These are phyloP conservation scores for Ceratina australensis DNA, from an alignment of 1,140 invertebrate genomes.

Conservation along the genomic window DNA sequence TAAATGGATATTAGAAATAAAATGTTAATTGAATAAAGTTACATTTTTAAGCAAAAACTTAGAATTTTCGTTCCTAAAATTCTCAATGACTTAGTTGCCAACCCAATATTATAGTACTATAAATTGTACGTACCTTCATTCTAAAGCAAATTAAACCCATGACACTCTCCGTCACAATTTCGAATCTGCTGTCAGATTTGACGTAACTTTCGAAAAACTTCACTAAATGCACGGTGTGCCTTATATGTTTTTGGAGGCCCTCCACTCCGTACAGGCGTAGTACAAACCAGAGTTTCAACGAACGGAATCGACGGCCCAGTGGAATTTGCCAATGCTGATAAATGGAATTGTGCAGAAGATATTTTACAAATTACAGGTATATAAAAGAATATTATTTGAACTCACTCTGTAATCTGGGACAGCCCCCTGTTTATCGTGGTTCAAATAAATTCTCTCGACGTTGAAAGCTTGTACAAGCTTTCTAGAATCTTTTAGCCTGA, in stretches of 20 bases:
- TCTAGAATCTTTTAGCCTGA: slow-evolving; percentile 89
- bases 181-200: slow-evolving; percentile 86
- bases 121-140: slow-evolving; percentile 82
- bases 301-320: slow-evolving; percentile 92
- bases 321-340: slow-evolving; percentile 95
- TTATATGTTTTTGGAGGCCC: slow-evolving; percentile 89
- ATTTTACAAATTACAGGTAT: not conserved
- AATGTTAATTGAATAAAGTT: no score
- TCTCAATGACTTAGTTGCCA: no score
- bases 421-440: slow-evolving; percentile 83
- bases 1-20: no score
- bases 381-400: not conserved
- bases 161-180: slow-evolving; percentile 85
- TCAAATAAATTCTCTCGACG: slow-evolving; percentile 94
- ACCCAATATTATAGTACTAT: not conserved
- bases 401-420: slow-evolving; percentile 91
- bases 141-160: slow-evolving; percentile 95
- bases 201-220: slow-evolving; percentile 88
- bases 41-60: no score
- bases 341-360: slow-evolving; percentile 5
- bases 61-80: no score
- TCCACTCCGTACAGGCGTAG: slow-evolving; percentile 90
- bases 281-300: slow-evolving; percentile 97
- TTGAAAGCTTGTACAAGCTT: slow-evolving; percentile 92
- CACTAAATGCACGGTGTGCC: slow-evolving; percentile 88